Evolutionary conservation across 2,888 invertebrate genomes (phyloP), one percentile per base, ranked within the genome.

Genomic region (Tetanocera ferruginea): DNA sequence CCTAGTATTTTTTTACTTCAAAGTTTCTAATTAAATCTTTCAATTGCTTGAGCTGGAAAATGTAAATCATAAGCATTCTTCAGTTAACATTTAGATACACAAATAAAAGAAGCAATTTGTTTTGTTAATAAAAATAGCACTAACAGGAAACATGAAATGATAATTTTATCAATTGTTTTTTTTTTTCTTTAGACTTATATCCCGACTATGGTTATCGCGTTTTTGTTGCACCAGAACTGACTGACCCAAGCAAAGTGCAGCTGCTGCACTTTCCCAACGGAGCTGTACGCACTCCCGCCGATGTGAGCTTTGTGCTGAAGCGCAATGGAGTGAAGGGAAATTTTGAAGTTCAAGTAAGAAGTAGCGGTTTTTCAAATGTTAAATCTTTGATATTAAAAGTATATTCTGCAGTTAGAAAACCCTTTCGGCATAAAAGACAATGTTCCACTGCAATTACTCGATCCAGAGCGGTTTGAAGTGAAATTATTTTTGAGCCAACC

Each of bases 281-380:
- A 14, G 88, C 87, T 3, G 80, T 89, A 34, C 84, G 83, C 8
- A 80, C 84, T 11, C 85, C 86, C 62, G 84, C 84, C 49, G 80
- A 84, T 8, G 82, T 87, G 1, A 84, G 83, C 49, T 89, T 89
- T 49, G 82, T 87, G 23, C 84, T 89, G 31, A 89, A 87, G 71
- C 85, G 87, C 1, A 88, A 89, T 80, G 89, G 89, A 1, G 87
- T 88, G 11, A 87, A 88, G 80, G 89, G 89, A 5, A 89, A 89
- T 75, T 88, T 89, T 74, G 89, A 88, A 82, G 87, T 87, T 23
- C 88, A 88, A 81, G 86, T 86, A 76, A 60, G 64, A 66, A 6
- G 5, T 25, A 66, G 2, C 37, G 25, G 2, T n/a, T 60, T 55
- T 17, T 37, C 17, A 25, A 37, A 34, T 19, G 4, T 43, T 14